Base-by-base conservation (phyloP, 2,113 vertebrate genomes). In the Hiodon alosoides region DNA sequence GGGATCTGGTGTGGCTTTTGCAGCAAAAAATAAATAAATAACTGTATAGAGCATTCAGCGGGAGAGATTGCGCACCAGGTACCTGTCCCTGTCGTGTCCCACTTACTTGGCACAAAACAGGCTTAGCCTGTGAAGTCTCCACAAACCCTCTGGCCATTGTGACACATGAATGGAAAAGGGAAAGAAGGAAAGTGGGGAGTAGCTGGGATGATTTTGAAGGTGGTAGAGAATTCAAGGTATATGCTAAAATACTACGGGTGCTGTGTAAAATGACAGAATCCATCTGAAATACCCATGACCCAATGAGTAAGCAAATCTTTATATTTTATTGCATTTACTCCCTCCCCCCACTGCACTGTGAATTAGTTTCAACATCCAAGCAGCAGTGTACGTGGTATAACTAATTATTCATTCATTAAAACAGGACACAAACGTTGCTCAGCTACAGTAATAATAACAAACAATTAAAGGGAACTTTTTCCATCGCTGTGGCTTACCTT, bases 31-130 rank as follows among this genome's bases (percentile, higher is more conserved):
- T 6, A 67, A 31, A 71, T 3, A 71, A 55, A 57, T 7, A 71
- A 2, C 53, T 71, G 54, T 17, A 14, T 4, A 60, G 55, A 58
- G 57, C 10, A 59, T 11, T 10, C 57, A 48, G 54, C 46, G 4
- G 11, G 70, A 57, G 46, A 48, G 55, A 9, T 14, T 59, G 31
- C 9, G 50, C 7, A 46, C 51, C 52, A 48, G 9, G 9, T 46
- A 71, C 70, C 70, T 71, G 31, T 60, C 59, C 70, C 57, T 13
- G 70, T 59, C 31, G 48, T 60, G 46, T 71, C 57, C 70, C 55
- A 58, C 60, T 59, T 71, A 46, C n/a, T 7, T 71, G 57, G 46
- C 53, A 70, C 48, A 55, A 59, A n/a, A 71, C 55, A 71, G 13
- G 31, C 70, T 71, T 58, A 71, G 17, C 54, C 31, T 47, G 31